Conservation (phyloP, 1,140 invertebrate species). For the Zaprionus inermis region DNA sequence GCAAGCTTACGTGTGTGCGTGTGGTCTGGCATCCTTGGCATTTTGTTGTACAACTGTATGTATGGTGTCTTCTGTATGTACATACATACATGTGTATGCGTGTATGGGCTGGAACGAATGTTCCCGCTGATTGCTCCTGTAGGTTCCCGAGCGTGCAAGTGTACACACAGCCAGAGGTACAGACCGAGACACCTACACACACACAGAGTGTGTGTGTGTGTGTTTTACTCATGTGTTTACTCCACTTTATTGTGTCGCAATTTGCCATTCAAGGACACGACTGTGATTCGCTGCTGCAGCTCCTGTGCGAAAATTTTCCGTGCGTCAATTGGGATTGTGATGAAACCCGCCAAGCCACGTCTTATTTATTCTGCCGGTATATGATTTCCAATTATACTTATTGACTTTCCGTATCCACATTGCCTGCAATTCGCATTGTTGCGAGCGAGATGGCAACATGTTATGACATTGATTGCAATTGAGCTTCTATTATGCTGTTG, state of each 20-base stretch:
- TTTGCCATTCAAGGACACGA: conserved; percentile 71
- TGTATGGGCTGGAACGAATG: conserved; percentile 8
- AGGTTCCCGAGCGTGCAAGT: conserved; percentile 7
- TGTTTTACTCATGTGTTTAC: conserved; percentile 5
- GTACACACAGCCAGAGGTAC: conserved; percentile 1
- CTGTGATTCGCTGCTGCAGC: conserved; percentile 49
- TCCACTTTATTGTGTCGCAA: conserved; percentile 50
- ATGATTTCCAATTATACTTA: conserved; percentile 21
- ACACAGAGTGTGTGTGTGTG: neutral
- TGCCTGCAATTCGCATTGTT: conserved; percentile 2
- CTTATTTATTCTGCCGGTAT: conserved; percentile 9
- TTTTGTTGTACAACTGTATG: conserved; percentile 14
- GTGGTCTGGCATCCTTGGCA: conserved; percentile 16
- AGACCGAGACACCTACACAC: neutral
- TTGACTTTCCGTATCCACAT: conserved; percentile 5
- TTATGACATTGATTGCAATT: conserved; percentile 6
- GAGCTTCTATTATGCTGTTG: neutral
- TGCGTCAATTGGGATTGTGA: conserved; percentile 59
- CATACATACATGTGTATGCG: neutral
- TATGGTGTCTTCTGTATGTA: no score
- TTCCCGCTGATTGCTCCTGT: conserved; percentile 22
- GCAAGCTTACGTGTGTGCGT: conserved; percentile 2
- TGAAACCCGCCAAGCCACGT: conserved; percentile 12
- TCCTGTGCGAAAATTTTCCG: conserved; percentile 31
- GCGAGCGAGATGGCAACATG: conserved; percentile 11